A percentile compares a stretch with the other conserved stretches of the same genome.
phyloP scores from a whole-genome alignment of 92 coral and sea anemone species.

The Porites rus region DNA sequence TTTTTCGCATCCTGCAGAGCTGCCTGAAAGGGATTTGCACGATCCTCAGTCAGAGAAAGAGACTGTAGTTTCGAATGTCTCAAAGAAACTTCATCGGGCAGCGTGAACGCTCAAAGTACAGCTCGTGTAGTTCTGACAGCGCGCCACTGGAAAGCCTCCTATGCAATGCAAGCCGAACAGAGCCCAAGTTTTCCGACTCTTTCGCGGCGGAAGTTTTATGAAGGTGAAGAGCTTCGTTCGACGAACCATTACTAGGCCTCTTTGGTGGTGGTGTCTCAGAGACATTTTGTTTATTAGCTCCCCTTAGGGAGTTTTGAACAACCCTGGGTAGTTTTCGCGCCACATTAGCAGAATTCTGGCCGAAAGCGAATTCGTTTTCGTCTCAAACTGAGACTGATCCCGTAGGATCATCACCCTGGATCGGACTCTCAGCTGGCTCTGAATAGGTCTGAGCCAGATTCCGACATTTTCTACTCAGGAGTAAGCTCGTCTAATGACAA shows the following conservation, averaged over 20 bases:
- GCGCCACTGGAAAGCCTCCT: not conserved
- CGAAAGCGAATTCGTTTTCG: no score
- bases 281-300: not conserved
- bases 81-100: not conserved
- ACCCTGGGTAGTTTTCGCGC: no score
- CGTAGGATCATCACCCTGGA: not conserved
- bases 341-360: no score
- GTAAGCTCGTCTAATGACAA: not conserved
- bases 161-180: not conserved
- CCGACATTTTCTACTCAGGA: not conserved
- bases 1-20: slow-evolving; percentile 1
- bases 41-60: not conserved
- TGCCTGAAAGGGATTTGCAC: not conserved
- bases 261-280: not conserved
- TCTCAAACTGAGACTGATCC: no score
- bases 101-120: not conserved
- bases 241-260: not conserved
- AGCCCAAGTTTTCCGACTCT: not conserved
- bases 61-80: not conserved
- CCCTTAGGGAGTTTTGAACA: not conserved
- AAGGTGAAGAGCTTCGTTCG: no score
- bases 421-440: not conserved
- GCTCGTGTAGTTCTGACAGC: not conserved
- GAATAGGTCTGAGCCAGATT: not conserved
- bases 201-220: no score